A percentile compares a stretch with the other conserved stretches of the same genome.
Evolutionary conservation across 2,113 vertebrate genomes (phyloP).

Genomic region (Boleophthalmus pectinirostris): DNA sequence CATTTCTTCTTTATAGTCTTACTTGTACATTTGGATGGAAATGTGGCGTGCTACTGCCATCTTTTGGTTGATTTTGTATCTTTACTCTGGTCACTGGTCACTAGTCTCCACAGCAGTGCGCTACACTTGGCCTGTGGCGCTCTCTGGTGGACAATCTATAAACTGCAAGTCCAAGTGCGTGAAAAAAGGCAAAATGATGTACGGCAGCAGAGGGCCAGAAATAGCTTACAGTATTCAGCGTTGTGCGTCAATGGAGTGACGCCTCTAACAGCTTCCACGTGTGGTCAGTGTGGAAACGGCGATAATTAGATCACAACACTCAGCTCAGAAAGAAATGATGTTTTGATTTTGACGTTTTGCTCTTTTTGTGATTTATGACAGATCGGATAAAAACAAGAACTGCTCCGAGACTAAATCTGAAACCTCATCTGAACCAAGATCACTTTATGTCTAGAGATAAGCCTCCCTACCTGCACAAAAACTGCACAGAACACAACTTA

Average conservation of each 20-base stretch:
- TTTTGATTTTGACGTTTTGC: not conserved
- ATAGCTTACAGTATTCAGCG: slow-evolving; percentile 20
- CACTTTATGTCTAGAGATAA: not conserved
- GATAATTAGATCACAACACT: slow-evolving; percentile 19
- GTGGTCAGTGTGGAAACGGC: slow-evolving; percentile 16
- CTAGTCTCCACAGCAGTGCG: not conserved
- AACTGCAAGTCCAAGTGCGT: slow-evolving; percentile 15
- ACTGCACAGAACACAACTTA: not conserved
- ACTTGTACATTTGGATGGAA: not conserved
- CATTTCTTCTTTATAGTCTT: too few relatives aligned
- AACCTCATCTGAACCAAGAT: not conserved
- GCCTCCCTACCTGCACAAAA: too few relatives aligned
- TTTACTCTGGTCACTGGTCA: not conserved
- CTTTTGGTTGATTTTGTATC: not conserved
- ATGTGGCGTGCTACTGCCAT: not conserved
- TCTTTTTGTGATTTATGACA: slow-evolving; percentile 15
- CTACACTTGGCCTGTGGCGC: slow-evolving; percentile 42
- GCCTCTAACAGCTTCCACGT: slow-evolving; percentile 22
- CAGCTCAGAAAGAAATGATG: not conserved
- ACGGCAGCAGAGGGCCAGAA: slow-evolving; percentile 33
- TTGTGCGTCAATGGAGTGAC: slow-evolving; percentile 52
- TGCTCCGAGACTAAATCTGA: not conserved
- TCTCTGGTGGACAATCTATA: slow-evolving; percentile 8
- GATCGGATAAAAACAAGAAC: not conserved
- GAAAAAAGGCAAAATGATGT: not conserved